Evolutionary conservation across 2,888 invertebrate species (phyloP).

Genomic region (Drosophila picticornis): DNA sequence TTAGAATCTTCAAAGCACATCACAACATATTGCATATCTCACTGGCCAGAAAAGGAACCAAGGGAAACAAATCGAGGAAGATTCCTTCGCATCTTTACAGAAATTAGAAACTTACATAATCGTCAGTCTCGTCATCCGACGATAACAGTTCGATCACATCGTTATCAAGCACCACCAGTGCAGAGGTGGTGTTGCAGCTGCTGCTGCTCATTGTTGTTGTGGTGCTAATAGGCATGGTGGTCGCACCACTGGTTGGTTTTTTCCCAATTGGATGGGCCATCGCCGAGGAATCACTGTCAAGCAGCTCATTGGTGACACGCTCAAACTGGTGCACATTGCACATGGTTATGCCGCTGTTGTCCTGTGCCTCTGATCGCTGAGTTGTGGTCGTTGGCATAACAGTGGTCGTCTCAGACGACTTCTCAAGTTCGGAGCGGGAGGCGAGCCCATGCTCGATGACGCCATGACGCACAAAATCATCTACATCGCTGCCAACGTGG

Average conservation of each 20-base stretch:
- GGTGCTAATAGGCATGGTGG: not conserved
- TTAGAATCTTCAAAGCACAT: not conserved
- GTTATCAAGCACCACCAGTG: not conserved
- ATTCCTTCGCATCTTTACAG: not conserved
- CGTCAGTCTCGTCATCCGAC: conserved; percentile 43
- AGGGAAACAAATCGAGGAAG: not conserved
- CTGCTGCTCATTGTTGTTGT: not conserved
- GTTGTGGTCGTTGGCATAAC: not conserved
- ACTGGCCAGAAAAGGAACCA: no score
- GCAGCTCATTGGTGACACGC: conserved; percentile 43
- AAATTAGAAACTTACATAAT: conserved; percentile 2
- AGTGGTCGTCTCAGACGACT: not conserved
- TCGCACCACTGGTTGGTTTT: not conserved
- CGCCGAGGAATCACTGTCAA: conserved; percentile 69
- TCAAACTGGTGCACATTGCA: conserved; percentile 84
- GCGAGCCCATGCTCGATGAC: conserved; percentile 60
- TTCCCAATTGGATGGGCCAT: conserved; percentile 85
- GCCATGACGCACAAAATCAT: conserved; percentile 74
- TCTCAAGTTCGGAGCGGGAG: conserved; percentile 31
- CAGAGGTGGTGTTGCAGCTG: not conserved
- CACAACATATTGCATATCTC: no score
- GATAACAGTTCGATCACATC: conserved; percentile 39
- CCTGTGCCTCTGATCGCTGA: not conserved
- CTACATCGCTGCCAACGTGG: conserved; percentile 60
- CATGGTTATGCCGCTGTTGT: conserved; percentile 1